Evolutionary conservation across 2,797 vertebrate species (phyloP).

Genomic region (Poliocrania exsul): DNA sequence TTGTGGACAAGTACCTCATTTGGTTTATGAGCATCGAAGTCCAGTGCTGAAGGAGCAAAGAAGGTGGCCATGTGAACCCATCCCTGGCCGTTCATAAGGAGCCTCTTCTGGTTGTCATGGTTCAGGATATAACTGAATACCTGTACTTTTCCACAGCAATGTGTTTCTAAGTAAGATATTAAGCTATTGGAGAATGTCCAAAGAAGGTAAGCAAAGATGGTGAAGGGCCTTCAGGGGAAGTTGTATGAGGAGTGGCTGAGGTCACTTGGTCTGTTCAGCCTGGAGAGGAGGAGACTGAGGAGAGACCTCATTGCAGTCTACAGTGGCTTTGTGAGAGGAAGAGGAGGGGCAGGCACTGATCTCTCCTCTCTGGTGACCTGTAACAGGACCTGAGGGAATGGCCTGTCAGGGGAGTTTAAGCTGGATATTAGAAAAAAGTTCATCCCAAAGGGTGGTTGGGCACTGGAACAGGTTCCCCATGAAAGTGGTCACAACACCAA

Average conservation of each 20-base stretch:
- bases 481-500: not conserved
- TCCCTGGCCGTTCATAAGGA: not conserved
- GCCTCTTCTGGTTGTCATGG: not conserved
- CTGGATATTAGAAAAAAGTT: not conserved
- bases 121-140: not conserved
- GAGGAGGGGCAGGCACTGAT: not conserved
- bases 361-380: not conserved
- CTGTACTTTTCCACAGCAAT: not conserved
- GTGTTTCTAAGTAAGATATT: not conserved
- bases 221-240: not conserved
- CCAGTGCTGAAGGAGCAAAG: not conserved
- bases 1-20: not conserved
- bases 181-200: not conserved
- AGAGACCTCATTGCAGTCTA: not conserved
- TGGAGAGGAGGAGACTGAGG: not conserved
- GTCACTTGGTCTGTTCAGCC: not conserved
- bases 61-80: not conserved
- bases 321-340: not conserved
- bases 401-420: not conserved
- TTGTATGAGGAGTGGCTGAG: not conserved
- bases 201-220: not conserved
- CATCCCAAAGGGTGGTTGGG: not conserved
- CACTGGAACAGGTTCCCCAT: not conserved
- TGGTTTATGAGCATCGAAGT: not conserved
- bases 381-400: not conserved